Base-by-base conservation (phyloP, 2,113 vertebrate species). In the Ptilorrhoa leucosticta region DNA sequence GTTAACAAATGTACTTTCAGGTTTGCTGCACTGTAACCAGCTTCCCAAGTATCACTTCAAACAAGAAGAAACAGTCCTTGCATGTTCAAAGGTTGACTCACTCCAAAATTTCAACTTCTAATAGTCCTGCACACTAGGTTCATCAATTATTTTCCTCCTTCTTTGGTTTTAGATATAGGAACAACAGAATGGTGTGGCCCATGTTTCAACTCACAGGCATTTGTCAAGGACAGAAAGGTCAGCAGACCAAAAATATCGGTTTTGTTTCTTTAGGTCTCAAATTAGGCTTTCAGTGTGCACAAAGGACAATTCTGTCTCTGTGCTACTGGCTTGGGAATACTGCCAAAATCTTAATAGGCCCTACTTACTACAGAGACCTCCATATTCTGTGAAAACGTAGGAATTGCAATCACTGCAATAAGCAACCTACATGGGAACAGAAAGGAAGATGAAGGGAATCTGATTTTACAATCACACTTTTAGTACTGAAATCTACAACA, bases 331-430 rank as follows among this genome's bases (percentile, higher is more conserved):
- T 93, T 86, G 83, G 94, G 93, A 97, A 95, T 50, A 83, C 45
- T 92, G 95, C 91, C 95, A 96, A 94, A 95, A 94, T 79, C 82
- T 90, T 94, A 93, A 92, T 70, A 91, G 80, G 58, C 58, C 63
- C 69, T 88, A 79, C 79, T 93, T 91, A 90, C 87, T 73, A 95
- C 64, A 95, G 87, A 94, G 75, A 57, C 86, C 48, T 85, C 76
- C 87, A 90, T 58, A 94, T 42, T 95, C 93, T 73, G 42, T 88
- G 68, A 69, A 94, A 93, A 83, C 0, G 0, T 44, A 78, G 69
- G 90, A 92, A 94, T 68, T 93, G 77, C 71, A 69, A 71, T 92
- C 79, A 66, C 42, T 61, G 53, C 63, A 92, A 57, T 68, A 83
- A 81, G 53, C 72, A 86, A 18, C 57, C 22, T 91, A 71, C 22